These are phyloP conservation scores for Mallotus villosus DNA, from an alignment of 2,797 vertebrate species.

Conservation along the genomic window DNA sequence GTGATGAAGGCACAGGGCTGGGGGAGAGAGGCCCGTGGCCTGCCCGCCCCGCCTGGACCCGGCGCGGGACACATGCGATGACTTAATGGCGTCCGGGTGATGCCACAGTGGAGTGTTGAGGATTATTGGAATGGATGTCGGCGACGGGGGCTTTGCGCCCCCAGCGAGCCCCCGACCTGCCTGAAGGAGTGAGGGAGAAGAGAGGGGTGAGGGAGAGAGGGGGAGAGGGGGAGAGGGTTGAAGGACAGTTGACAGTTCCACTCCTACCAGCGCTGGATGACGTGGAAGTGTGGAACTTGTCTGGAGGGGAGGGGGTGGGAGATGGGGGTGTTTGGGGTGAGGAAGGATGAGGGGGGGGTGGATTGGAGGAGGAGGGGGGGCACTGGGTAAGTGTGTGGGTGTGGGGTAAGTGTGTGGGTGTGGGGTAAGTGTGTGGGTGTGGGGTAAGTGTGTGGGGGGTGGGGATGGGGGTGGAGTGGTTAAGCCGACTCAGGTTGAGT, in stretches of 20 bases:
- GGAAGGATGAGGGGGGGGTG: slow-evolving; percentile 39
- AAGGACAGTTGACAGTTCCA: slow-evolving; percentile 54
- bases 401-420: no score
- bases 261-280: slow-evolving; percentile 25
- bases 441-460: slow-evolving; percentile 24
- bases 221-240: slow-evolving; percentile 18
- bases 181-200: slow-evolving; percentile 49
- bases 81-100: slow-evolving; percentile 71
- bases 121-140: slow-evolving; percentile 67
- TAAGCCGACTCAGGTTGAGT: slow-evolving; percentile 67
- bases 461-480: slow-evolving; percentile 39
- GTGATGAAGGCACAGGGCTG: slow-evolving; percentile 67
- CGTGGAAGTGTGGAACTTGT: slow-evolving; percentile 42
- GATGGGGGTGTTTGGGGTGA: slow-evolving; percentile 38
- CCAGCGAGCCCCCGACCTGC: slow-evolving; percentile 42
- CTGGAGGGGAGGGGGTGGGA: slow-evolving; percentile 51
- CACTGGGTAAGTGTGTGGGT: no score
- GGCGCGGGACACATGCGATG: slow-evolving; percentile 62
- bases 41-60: slow-evolving; percentile 51
- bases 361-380: slow-evolving; percentile 43
- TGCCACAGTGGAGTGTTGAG: slow-evolving; percentile 63
- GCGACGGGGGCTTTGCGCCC: slow-evolving; percentile 50
- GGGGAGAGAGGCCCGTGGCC: slow-evolving; percentile 57
- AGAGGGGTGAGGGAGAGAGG: not conserved
- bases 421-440: no score